A percentile compares a stretch with the other conserved stretches of the same genome.
Evolutionary conservation across 2,113 vertebrate species (phyloP).

Genomic region (Podarcis cretensis): DNA sequence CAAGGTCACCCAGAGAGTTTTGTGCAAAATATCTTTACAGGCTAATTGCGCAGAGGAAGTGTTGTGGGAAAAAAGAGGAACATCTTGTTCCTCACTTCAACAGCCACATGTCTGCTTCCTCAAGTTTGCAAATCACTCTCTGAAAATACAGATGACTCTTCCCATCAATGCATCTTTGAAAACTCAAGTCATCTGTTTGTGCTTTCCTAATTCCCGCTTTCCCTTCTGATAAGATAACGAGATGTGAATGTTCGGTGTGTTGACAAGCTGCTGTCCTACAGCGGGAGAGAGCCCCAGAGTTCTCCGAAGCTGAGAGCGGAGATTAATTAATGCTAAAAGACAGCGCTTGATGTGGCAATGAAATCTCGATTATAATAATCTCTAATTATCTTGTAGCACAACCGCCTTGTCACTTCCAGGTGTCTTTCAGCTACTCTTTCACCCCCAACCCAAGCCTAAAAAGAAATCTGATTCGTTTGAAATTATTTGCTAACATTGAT

Average conservation of each 20-base stretch:
- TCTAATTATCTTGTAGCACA: slow-evolving; percentile 81
- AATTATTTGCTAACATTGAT: slow-evolving; percentile 43
- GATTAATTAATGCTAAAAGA: slow-evolving; percentile 85
- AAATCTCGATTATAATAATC: slow-evolving; percentile 82
- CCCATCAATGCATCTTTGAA: background rate
- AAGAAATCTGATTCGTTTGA: slow-evolving; percentile 41
- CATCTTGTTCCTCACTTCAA: background rate
- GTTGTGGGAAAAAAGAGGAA: fast-evolving
- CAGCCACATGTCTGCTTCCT: background rate
- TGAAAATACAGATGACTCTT: background rate
- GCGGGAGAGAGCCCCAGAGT: slow-evolving; percentile 45
- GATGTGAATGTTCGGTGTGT: slow-evolving; percentile 64
- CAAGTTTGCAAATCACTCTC: slow-evolving; percentile 35
- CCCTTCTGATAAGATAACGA: slow-evolving; percentile 71
- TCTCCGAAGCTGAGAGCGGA: slow-evolving; percentile 71
- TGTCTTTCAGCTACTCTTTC: slow-evolving; percentile 53
- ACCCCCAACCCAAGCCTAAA: background rate
- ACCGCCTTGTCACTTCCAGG: slow-evolving; percentile 73
- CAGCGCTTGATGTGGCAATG: slow-evolving; percentile 80
- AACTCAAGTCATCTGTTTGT: slow-evolving; percentile 12
- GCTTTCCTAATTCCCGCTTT: slow-evolving; percentile 39
- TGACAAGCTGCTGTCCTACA: slow-evolving; percentile 75
- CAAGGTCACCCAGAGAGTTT: no score
- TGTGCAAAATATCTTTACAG: background rate
- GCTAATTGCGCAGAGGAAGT: fast-evolving